phyloP scores from a whole-genome alignment of 35 echinoderm and acorn worm species.

The Holothuria glaberrima region DNA sequence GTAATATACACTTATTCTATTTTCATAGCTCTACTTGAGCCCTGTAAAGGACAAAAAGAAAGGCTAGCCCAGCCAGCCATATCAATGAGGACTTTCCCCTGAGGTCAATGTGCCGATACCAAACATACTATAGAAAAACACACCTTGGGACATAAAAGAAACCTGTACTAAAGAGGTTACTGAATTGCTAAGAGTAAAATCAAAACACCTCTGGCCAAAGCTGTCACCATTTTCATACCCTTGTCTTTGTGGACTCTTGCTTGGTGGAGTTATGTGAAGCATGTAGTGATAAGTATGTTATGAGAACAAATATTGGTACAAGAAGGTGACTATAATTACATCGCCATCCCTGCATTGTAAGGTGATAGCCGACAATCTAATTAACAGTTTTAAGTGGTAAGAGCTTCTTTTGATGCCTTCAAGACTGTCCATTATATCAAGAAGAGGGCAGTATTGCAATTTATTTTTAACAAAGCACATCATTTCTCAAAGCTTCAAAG shows the following conservation, averaged over 20 bases:
- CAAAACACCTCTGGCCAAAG: conserved; percentile 33
- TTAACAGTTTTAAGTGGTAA: background rate
- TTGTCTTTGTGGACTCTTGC: background rate
- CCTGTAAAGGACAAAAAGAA: background rate
- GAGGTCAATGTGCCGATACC: conserved; percentile 21
- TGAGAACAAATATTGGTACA: conserved; percentile 51
- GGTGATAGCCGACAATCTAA: conserved; percentile 40
- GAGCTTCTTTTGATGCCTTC: too few relatives aligned
- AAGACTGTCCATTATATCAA: too few relatives aligned
- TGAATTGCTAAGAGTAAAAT: conserved; percentile 34
- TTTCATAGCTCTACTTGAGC: conserved; percentile 20
- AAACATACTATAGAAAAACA: conserved; percentile 5
- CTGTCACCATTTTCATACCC: conserved; percentile 25
- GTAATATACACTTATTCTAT: conserved; percentile 36
- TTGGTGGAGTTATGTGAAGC: conserved; percentile 11
- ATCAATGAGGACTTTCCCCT: conserved; percentile 17
- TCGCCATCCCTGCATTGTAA: conserved; percentile 22
- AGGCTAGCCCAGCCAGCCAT: background rate
- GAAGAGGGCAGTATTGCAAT: too few relatives aligned
- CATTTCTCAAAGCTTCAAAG: too few relatives aligned
- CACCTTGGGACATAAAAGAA: conserved; percentile 21
- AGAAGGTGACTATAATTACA: conserved; percentile 1
- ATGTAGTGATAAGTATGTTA: conserved; percentile 53
- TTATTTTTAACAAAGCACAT: too few relatives aligned
- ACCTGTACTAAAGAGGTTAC: background rate